phyloP scores from a whole-genome alignment of 2,797 vertebrate species.

The Phalanger gymnotis region DNA sequence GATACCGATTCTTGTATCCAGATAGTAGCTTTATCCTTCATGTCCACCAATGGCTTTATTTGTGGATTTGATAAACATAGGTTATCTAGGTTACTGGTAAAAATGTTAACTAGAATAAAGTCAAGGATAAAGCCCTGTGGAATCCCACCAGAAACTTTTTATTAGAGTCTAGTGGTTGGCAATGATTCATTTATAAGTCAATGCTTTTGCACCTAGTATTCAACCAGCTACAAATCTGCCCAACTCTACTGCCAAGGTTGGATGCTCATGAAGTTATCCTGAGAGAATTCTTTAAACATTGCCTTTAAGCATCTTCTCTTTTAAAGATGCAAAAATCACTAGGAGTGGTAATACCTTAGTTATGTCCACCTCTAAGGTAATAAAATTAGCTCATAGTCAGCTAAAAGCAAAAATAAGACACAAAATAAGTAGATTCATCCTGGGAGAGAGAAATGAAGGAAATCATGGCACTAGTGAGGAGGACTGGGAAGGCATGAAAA shows the following conservation, averaged over 20 bases:
- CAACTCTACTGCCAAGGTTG: neutral
- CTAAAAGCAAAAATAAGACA: neutral
- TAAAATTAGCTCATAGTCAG: neutral
- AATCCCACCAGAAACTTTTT: neutral
- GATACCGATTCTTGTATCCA: neutral
- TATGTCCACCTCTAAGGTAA: neutral
- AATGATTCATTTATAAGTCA: neutral
- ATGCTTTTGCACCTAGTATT: neutral
- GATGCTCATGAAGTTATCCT: neutral
- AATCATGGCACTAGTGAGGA: neutral
- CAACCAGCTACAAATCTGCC: neutral
- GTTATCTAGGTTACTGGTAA: neutral
- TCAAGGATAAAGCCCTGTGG: neutral
- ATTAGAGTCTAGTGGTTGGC: neutral
- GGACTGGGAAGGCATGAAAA: neutral
- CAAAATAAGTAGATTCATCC: neutral
- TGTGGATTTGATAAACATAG: neutral
- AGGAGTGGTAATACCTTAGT: neutral
- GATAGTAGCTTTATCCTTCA: neutral
- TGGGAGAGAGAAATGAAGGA: neutral
- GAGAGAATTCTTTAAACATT: neutral
- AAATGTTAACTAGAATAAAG: neutral
- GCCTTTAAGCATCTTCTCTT: neutral
- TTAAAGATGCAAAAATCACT: neutral
- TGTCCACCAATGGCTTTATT: neutral